A percentile compares a stretch with the other conserved stretches of the same genome.
These are phyloP conservation scores for Copidosoma aretas DNA, from an alignment of 2,888 invertebrate genomes.

Conservation along the genomic window DNA sequence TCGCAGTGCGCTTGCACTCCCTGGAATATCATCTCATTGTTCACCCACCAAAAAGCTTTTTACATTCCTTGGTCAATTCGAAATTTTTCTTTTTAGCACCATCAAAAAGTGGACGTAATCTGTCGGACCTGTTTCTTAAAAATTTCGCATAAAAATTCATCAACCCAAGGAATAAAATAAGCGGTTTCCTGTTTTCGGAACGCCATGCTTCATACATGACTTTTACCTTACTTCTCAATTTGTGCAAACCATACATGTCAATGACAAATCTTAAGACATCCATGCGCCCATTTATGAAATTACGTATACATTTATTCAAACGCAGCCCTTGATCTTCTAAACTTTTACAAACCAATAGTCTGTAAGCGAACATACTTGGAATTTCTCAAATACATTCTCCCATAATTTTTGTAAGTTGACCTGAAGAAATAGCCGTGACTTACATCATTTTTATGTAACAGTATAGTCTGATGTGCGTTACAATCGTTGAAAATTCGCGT, in stretches of 20 bases:
- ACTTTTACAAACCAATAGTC: background rate
- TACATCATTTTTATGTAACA: background rate
- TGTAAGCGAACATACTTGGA: background rate
- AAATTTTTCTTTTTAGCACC: too few relatives aligned
- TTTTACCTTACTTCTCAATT: background rate
- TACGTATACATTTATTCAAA: background rate
- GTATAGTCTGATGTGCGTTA: background rate
- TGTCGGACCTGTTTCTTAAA: too few relatives aligned
- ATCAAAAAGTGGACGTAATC: too few relatives aligned
- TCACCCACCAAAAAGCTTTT: too few relatives aligned
- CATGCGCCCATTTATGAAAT: too few relatives aligned
- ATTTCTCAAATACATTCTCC: background rate
- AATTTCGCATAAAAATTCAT: conserved; percentile 1
- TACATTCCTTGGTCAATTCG: too few relatives aligned
- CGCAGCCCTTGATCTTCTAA: background rate
- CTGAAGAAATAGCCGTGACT: background rate
- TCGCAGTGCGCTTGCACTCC: too few relatives aligned
- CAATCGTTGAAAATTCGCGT: background rate
- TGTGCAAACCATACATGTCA: background rate
- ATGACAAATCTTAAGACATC: background rate
- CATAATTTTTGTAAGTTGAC: background rate
- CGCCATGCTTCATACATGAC: background rate
- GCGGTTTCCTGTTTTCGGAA: background rate
- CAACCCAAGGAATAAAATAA: background rate
- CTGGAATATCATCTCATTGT: too few relatives aligned